phyloP scores from a whole-genome alignment of 1,140 invertebrate genomes.

The Bombus breviceps region DNA sequence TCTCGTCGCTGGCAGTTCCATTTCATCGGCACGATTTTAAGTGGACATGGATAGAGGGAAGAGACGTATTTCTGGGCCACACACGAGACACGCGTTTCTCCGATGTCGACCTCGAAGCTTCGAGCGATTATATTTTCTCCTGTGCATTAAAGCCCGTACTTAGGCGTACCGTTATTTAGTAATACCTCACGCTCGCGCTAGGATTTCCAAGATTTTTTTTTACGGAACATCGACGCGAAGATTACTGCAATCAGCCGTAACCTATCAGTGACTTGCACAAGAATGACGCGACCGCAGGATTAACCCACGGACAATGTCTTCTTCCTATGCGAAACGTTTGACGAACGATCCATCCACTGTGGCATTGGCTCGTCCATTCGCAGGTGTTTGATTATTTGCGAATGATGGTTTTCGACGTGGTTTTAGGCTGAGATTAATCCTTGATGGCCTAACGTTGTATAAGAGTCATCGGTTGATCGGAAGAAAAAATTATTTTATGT shows the following conservation, averaged over 20 bases:
- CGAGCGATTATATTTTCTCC: slow-evolving; percentile 62
- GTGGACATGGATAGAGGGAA: not conserved
- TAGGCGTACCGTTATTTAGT: slow-evolving; percentile 66
- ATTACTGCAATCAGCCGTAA: slow-evolving; percentile 69
- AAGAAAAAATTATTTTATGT: too few species aligned
- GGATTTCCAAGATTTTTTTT: slow-evolving; percentile 53
- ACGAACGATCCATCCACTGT: not conserved
- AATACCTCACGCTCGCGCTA: slow-evolving; percentile 58
- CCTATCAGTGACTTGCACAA: slow-evolving; percentile 63
- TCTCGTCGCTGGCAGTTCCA: too few species aligned
- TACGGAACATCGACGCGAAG: slow-evolving; percentile 58
- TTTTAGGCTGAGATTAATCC: not conserved
- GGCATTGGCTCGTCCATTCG: slow-evolving; percentile 9
- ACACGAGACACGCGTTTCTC: slow-evolving; percentile 23
- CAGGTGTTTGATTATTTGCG: slow-evolving; percentile 42
- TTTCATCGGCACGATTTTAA: not conserved
- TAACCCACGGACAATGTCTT: slow-evolving; percentile 62
- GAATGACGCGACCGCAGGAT: slow-evolving; percentile 59
- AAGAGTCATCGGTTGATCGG: too few species aligned
- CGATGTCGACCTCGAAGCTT: slow-evolving; percentile 25
- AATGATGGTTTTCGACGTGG: slow-evolving; percentile 31
- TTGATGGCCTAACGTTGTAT: not conserved
- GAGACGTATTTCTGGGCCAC: slow-evolving; percentile 47
- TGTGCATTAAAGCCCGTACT: slow-evolving; percentile 64
- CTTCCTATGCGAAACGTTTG: slow-evolving; percentile 40